A percentile compares a stretch with the other conserved stretches of the same genome.
These are phyloP conservation scores for Sphaeramia orbicularis DNA, from an alignment of 2,797 vertebrate genomes.

Conservation along the genomic window DNA sequence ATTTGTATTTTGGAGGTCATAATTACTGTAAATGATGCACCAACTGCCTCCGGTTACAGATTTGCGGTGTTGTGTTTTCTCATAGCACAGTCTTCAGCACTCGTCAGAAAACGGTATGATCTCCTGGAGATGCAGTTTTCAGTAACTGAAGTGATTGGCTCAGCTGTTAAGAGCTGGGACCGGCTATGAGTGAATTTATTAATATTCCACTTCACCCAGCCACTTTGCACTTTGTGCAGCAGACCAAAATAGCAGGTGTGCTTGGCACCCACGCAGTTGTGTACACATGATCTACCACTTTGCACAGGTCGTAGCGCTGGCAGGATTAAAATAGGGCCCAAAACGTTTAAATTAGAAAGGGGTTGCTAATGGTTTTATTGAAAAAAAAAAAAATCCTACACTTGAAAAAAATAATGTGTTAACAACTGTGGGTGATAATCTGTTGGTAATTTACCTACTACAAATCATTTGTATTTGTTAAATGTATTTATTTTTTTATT, in stretches of 20 bases:
- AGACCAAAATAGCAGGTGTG: slow-evolving; percentile 8
- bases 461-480: slow-evolving; percentile 84
- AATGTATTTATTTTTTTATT: slow-evolving; percentile 89
- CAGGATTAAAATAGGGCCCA: slow-evolving; percentile 1
- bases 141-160: background rate
- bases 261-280: slow-evolving; percentile 3
- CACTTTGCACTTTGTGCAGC: slow-evolving; percentile 3
- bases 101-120: background rate
- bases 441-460: slow-evolving; percentile 72
- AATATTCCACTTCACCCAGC: slow-evolving; percentile 5
- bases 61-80: background rate
- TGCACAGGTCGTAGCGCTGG: background rate
- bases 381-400: slow-evolving; percentile 62
- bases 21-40: background rate
- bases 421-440: slow-evolving; percentile 63
- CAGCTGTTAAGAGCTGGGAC: background rate
- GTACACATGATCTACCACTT: slow-evolving; percentile 2
- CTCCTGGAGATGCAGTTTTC: background rate
- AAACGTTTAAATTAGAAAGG: slow-evolving; percentile 58
- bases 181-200: background rate
- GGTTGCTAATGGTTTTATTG: slow-evolving; percentile 72
- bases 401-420: slow-evolving; percentile 68
- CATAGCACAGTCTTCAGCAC: no score
- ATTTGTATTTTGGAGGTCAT: background rate
- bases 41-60: slow-evolving; percentile 5